Evolutionary conservation across 2,113 vertebrate genomes (phyloP), one percentile per base, ranked within the genome.

Genomic region (Nesoenas mayeri): DNA sequence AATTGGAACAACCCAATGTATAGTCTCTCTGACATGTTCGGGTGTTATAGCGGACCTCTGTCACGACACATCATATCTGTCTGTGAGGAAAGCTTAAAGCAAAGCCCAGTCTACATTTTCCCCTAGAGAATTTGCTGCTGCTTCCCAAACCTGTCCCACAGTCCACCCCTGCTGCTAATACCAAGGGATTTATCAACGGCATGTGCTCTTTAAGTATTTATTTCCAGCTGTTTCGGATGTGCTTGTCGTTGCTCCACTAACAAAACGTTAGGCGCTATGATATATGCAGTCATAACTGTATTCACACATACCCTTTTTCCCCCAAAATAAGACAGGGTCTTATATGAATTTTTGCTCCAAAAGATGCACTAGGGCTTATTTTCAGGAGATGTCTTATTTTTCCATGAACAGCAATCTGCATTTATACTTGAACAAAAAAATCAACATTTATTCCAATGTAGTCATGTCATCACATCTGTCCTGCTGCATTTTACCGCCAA

Each of bases 1-100:
- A 96, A 95, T 93, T 96, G 92, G 85, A 93, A 81, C 79, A 84
- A 71, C 83, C 51, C 72, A 80, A 90, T 97, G 94, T 94, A 86
- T 87, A 88, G 65, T 26, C 57, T 80, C 51, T 71, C 65, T 96
- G 92, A 88, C 48, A 3, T 47, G 48, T 60, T 62, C 34, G 48
- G 56, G 56, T 90, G 65, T 84, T 86, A 50, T 9, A 92, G 36
- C 5, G 25, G 65, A 88, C 93, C 77, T 95, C 31, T 93, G 57
- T 26, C 5, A 14, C 81, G 88, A 90, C 90, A 34, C 65, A 21
- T 29, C 51, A 72, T 36, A 25, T 75, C 83, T 84, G 54, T 84
- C 25, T 91, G 57, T 78, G 70, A 93, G 53, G 72, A 81, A 74
- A 94, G 82, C 79, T 90, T 84, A 86, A 93, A 95, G 74, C 65